A percentile compares a stretch with the other conserved stretches of the same genome.
phyloP scores from a whole-genome alignment of 1,140 invertebrate genomes.

The Macrobrachium nipponense region DNA sequence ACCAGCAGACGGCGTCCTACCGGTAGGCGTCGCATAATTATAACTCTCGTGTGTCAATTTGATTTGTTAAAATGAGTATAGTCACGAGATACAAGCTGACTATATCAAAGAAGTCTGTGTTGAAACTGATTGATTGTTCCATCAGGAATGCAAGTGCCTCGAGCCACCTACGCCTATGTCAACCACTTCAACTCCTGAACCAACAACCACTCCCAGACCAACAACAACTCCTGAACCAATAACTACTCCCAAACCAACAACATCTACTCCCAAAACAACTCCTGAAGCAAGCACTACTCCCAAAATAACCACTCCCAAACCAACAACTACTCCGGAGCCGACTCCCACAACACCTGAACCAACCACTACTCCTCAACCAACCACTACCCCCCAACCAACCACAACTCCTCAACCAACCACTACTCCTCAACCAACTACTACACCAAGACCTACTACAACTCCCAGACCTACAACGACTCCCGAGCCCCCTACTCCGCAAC shows the following conservation, averaged over 20 bases:
- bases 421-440: constrained; percentile 2
- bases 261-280: too few relatives aligned
- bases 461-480: constrained; percentile 15
- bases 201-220: too few relatives aligned
- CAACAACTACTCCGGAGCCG: constrained; percentile 3
- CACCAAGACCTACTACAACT: constrained; percentile 19
- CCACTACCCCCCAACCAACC: constrained; percentile 3
- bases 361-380: constrained; percentile 22
- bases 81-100: too few relatives aligned
- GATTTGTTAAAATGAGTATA: too few relatives aligned
- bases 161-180: too few relatives aligned
- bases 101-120: too few relatives aligned
- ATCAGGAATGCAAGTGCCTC: too few relatives aligned
- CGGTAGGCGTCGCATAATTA: not conserved
- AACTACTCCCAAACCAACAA: too few relatives aligned
- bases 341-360: not conserved
- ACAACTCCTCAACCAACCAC: constrained; percentile 9
- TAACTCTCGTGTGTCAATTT: too few relatives aligned
- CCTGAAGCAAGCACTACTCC: constrained; percentile 3
- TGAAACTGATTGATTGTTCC: too few relatives aligned
- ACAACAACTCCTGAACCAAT: too few relatives aligned
- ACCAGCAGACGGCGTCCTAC: constrained; percentile 28
- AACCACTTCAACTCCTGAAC: too few relatives aligned
- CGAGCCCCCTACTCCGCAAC: not conserved
- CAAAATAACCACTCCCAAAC: constrained; percentile 6